Percentiles rank a stretch among this genome's conserved stretches.
Evolutionary conservation across 2,113 vertebrate genomes (phyloP).

Genomic region (Coptodon bakossiorum): DNA sequence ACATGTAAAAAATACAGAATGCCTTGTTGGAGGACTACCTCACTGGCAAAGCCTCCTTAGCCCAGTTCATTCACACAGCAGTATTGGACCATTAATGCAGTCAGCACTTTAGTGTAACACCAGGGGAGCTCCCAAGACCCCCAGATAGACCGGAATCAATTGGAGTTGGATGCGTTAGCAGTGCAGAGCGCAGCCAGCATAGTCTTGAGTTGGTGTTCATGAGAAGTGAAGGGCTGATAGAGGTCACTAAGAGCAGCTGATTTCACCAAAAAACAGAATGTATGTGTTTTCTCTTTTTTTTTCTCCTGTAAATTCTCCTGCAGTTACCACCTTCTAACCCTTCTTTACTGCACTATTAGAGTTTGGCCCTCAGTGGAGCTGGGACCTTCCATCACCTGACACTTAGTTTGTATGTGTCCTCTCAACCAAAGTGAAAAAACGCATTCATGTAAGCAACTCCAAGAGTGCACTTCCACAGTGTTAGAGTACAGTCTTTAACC

Average conservation of each 20-base stretch:
- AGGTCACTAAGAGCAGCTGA: constrained; percentile 33
- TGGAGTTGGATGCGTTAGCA: constrained; percentile 5
- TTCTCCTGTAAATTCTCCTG: not conserved
- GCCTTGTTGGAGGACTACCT: not conserved
- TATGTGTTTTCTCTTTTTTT: not conserved
- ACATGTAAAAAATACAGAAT: not conserved
- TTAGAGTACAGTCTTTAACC: not conserved
- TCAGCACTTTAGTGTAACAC: constrained; percentile 36
- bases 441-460: not conserved
- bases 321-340: constrained; percentile 6
- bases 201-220: not conserved
- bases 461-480: not conserved
- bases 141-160: constrained; percentile 38
- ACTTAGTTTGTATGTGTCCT: not conserved
- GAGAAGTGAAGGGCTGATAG: constrained; percentile 22
- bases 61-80: constrained; percentile 8
- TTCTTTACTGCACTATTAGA: constrained; percentile 36
- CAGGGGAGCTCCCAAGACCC: constrained; percentile 30
- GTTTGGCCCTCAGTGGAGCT: not conserved
- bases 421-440: not conserved
- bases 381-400: not conserved
- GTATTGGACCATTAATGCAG: constrained; percentile 23
- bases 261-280: not conserved
- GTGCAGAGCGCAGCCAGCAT: constrained; percentile 9
- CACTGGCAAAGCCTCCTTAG: not conserved